A percentile compares a stretch with the other conserved stretches of the same genome.
These are phyloP conservation scores for Sanderia malayensis DNA, from an alignment of 30 jellyfish, hydroid and myxozoan genomes.

Conservation along the genomic window DNA sequence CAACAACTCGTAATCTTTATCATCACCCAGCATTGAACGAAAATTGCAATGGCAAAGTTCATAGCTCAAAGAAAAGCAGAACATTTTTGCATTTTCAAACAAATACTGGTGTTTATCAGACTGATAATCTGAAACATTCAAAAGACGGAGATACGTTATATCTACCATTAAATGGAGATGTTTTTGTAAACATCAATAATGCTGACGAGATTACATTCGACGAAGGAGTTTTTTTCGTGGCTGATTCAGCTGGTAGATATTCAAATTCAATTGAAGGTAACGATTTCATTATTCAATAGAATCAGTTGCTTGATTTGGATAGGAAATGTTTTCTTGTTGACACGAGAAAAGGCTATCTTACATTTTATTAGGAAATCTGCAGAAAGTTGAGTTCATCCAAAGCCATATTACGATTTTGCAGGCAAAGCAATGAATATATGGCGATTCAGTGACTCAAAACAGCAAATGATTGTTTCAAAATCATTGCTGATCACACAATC, in stretches of 20 bases:
- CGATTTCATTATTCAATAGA: too few species aligned
- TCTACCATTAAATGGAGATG: constrained; percentile 27
- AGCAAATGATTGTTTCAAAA: constrained; percentile 27
- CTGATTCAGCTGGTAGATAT: constrained; percentile 19
- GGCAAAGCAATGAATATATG: constrained; percentile 37
- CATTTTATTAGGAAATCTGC: neutral
- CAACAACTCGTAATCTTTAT: too few species aligned
- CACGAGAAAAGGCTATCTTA: neutral
- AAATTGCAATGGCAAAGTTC: too few species aligned
- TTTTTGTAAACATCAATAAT: constrained; percentile 13
- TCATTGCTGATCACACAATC: constrained; percentile 24
- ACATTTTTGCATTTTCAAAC: constrained; percentile 2
- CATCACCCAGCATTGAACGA: too few species aligned
- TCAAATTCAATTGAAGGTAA: constrained; percentile 13
- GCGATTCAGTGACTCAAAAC: constrained; percentile 29
- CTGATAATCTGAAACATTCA: constrained; percentile 21
- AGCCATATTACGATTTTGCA: too few species aligned
- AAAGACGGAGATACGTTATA: constrained; percentile 28
- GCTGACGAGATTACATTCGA: constrained; percentile 31
- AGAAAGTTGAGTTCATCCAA: neutral
- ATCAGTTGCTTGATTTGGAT: neutral
- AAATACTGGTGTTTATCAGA: constrained; percentile 26
- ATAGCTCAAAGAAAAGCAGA: constrained; percentile 5
- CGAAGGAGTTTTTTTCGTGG: constrained; percentile 21
- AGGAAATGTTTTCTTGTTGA: too few species aligned